A percentile compares a stretch with the other conserved stretches of the same genome.
Evolutionary conservation across 2,888 invertebrate genomes (phyloP).

Genomic region (Julus scanicus): DNA sequence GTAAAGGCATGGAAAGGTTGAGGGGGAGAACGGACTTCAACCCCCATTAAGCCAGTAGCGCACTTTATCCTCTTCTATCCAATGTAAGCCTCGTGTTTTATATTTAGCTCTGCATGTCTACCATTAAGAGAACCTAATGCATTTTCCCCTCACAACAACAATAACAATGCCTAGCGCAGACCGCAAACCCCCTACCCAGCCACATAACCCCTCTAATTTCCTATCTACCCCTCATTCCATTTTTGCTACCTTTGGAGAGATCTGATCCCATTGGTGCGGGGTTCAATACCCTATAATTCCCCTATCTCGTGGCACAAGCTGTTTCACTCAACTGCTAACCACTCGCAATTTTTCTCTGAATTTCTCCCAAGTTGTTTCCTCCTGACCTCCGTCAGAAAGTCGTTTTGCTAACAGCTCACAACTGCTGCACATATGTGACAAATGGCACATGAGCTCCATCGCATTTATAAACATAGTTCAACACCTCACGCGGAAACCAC

Average conservation of each 20-base stretch:
- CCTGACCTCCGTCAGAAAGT: slow-evolving; percentile 1
- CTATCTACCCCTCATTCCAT: neutral
- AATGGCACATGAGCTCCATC: neutral
- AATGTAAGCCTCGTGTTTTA: slow-evolving; percentile 37
- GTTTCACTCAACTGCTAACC: slow-evolving; percentile 15
- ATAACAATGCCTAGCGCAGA: neutral
- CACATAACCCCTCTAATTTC: neutral
- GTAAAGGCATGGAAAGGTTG: neutral
- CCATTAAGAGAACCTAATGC: slow-evolving; percentile 19
- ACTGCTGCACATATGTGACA: neutral
- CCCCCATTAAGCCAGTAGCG: neutral
- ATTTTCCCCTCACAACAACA: slow-evolving; percentile 17
- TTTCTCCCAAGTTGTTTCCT: neutral
- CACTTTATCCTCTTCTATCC: slow-evolving; percentile 15
- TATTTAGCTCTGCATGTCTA: slow-evolving; percentile 35
- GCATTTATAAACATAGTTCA: neutral
- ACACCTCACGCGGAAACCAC: neutral
- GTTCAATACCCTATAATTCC: slow-evolving; percentile 12
- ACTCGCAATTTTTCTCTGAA: neutral
- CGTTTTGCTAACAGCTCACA: neutral
- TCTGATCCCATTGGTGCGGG: neutral
- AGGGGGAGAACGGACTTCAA: neutral
- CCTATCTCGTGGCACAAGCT: slow-evolving; percentile 2
- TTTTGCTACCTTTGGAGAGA: neutral
- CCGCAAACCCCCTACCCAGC: neutral